phyloP scores from a whole-genome alignment of 2,113 vertebrate genomes.

The Rhipidura dahli region DNA sequence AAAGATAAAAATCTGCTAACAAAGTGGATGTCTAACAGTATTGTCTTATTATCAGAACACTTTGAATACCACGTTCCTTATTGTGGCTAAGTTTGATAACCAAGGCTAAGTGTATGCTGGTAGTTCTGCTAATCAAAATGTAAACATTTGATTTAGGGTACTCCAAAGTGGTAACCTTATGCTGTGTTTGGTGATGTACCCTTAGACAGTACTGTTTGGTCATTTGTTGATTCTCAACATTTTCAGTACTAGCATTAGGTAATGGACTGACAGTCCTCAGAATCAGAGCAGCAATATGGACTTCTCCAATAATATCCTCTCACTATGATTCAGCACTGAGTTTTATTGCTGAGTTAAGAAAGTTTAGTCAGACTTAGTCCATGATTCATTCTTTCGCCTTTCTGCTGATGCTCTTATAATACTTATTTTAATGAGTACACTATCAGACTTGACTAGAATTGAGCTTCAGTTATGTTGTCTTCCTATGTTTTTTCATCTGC shows the following conservation, averaged over 20 bases:
- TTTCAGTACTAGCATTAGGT: not conserved
- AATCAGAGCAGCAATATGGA: not conserved
- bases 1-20: conserved; percentile 10
- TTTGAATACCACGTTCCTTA: not conserved
- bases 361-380: not conserved
- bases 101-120: not conserved
- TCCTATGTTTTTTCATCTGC: not conserved
- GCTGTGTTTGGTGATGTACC: not conserved
- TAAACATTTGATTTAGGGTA: not conserved
- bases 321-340: not conserved
- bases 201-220: not conserved
- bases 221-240: not conserved
- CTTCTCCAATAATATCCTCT: not conserved
- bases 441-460: not conserved
- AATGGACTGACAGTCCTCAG: not conserved
- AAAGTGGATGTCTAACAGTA: not conserved
- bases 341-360: not conserved
- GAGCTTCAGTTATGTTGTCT: not conserved
- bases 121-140: not conserved
- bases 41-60: not conserved
- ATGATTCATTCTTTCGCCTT: not conserved
- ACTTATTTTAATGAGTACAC: not conserved
- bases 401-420: not conserved
- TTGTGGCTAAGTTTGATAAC: not conserved
- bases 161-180: not conserved